Percentiles rank a stretch among this genome's conserved stretches.
These are phyloP conservation scores for Gavialis gangeticus DNA, from an alignment of 2,113 vertebrate species.

Conservation along the genomic window DNA sequence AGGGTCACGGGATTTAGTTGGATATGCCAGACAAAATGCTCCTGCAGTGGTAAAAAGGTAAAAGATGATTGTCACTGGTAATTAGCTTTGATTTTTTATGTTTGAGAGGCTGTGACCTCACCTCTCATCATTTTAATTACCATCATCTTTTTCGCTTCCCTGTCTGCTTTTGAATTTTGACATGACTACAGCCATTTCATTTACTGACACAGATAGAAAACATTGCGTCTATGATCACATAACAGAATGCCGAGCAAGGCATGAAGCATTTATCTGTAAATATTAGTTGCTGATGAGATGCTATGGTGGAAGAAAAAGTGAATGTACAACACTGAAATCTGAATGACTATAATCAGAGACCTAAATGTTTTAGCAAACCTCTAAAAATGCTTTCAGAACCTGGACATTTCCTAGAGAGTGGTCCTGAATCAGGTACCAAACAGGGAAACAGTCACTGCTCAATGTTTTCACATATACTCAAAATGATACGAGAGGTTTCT, in stretches of 20 bases:
- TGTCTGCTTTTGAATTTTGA: neutral
- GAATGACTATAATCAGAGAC: neutral
- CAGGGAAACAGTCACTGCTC: neutral
- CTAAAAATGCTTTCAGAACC: neutral
- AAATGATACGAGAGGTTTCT: neutral
- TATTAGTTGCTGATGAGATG: neutral
- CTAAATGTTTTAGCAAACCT: neutral
- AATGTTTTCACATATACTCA: neutral
- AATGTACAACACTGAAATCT: neutral
- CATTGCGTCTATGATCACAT: neutral
- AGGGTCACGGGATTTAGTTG: neutral
- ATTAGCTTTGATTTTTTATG: neutral
- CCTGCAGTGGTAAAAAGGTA: neutral
- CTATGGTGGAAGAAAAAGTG: no score
- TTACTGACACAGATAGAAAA: neutral
- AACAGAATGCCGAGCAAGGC: neutral
- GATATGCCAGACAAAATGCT: neutral
- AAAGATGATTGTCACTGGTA: neutral
- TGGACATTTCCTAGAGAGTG: neutral
- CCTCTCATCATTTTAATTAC: neutral
- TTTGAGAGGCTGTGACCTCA: constrained; percentile 1
- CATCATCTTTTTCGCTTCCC: constrained; percentile 36
- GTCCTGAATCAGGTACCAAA: neutral
- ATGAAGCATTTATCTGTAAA: neutral
- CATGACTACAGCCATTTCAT: constrained; percentile 24